These are phyloP conservation scores for Cromileptes altivelis DNA, from an alignment of 2,113 vertebrate genomes.

Conservation along the genomic window DNA sequence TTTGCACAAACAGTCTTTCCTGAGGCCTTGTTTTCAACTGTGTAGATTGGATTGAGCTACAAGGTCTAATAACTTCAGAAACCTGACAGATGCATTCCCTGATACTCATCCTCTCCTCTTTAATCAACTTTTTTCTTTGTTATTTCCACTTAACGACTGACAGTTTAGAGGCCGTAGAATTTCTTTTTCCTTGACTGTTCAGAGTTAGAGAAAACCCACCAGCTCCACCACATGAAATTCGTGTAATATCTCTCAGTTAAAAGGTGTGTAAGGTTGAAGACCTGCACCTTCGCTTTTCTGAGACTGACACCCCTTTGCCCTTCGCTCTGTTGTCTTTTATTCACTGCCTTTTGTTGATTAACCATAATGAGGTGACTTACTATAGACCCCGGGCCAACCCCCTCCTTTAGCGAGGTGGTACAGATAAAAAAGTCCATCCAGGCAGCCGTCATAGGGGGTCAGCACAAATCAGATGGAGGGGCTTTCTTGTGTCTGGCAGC, in stretches of 20 bases:
- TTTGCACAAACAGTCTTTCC: slow-evolving; percentile 53
- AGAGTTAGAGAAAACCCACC: slow-evolving; percentile 27
- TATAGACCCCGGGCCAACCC: slow-evolving; percentile 61
- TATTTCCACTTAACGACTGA: slow-evolving; percentile 63
- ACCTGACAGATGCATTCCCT: slow-evolving; percentile 59
- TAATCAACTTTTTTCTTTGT: slow-evolving; percentile 54
- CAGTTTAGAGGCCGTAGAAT: slow-evolving; percentile 50
- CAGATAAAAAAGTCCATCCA: slow-evolving; percentile 74
- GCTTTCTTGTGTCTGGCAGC: slow-evolving; percentile 84
- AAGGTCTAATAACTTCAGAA: slow-evolving; percentile 72
- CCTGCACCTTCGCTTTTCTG: slow-evolving; percentile 59
- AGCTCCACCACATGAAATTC: slow-evolving; percentile 59
- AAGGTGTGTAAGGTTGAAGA: slow-evolving; percentile 55
- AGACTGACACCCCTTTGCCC: slow-evolving; percentile 62
- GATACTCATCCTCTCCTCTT: slow-evolving; percentile 49
- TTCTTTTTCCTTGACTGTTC: slow-evolving; percentile 25
- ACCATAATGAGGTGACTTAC: slow-evolving; percentile 80
- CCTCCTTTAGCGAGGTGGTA: slow-evolving; percentile 57
- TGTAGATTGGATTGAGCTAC: slow-evolving; percentile 63
- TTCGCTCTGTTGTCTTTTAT: slow-evolving; percentile 74
- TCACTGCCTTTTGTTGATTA: slow-evolving; percentile 82
- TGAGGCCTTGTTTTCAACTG: slow-evolving; percentile 52
- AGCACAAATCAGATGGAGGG: slow-evolving; percentile 80
- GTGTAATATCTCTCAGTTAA: slow-evolving; percentile 63
- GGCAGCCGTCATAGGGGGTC: slow-evolving; percentile 76